Conservation (phyloP, 1,140 invertebrate species). For the Heliconius hermathena region DNA sequence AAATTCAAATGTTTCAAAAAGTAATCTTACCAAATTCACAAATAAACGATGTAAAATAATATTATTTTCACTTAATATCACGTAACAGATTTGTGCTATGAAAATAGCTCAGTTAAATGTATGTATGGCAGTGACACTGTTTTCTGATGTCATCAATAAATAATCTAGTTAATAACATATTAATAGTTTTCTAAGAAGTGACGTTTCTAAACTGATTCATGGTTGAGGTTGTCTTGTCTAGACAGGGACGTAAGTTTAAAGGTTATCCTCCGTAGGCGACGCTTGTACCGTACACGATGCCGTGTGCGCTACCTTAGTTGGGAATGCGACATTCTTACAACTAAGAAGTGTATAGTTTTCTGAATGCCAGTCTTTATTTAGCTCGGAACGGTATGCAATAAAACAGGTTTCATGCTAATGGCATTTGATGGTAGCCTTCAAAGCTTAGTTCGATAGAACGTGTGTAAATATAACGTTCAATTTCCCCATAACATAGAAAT, state of each 20-base stretch:
- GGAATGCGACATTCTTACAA: conserved; percentile 45
- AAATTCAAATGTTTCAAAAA: not conserved
- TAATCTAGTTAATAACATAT: not conserved
- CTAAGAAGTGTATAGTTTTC: conserved; percentile 31
- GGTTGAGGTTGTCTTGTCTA: conserved; percentile 36
- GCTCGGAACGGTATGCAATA: conserved; percentile 37
- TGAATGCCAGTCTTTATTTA: conserved; percentile 40
- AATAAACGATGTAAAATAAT: conserved; percentile 25
- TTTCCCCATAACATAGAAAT: conserved; percentile 27
- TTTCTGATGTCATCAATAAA: conserved; percentile 10
- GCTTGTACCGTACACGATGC: conserved; percentile 34
- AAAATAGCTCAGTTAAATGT: not conserved
- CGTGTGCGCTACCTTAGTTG: conserved; percentile 35
- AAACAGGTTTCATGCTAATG: conserved; percentile 40
- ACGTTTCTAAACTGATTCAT: conserved; percentile 36
- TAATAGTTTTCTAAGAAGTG: conserved; percentile 22
- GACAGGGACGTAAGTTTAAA: conserved; percentile 35
- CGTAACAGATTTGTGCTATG: not conserved
- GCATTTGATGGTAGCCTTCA: conserved; percentile 42
- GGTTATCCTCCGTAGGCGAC: conserved; percentile 36
- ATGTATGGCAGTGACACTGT: not conserved
- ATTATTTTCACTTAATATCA: not conserved
- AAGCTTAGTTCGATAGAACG: conserved; percentile 24
- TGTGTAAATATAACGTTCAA: conserved; percentile 34
- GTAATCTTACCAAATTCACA: not conserved